Evolutionary conservation across 2,888 invertebrate species (phyloP).

Genomic region (Drosophila neoperkinsi): DNA sequence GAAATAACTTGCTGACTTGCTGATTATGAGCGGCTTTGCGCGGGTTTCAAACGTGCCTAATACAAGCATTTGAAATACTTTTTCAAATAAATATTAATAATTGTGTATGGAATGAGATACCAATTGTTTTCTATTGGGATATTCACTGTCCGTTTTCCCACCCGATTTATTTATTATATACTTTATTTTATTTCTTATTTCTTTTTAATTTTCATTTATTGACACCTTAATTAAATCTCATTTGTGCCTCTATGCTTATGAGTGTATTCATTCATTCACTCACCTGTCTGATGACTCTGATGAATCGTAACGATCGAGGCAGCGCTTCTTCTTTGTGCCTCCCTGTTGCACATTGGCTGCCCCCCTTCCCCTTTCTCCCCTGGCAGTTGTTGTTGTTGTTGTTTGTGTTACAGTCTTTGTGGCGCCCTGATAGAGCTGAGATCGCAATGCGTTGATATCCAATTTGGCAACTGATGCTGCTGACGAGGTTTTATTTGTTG

Average conservation of each 20-base stretch:
- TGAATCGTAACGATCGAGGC: constrained; percentile 96
- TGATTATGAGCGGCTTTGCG: background rate
- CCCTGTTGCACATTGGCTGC: constrained; percentile 84
- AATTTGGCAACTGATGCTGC: constrained; percentile 49
- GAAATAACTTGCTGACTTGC: background rate
- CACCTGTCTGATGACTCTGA: constrained; percentile 97
- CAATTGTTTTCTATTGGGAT: background rate
- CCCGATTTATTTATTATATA: background rate
- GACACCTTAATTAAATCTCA: background rate
- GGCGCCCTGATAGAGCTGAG: constrained; percentile 74
- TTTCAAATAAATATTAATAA: background rate
- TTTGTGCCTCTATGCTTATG: too few species aligned
- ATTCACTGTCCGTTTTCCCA: background rate
- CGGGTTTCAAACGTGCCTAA: background rate
- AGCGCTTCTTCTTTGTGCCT: constrained; percentile 90
- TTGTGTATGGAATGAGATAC: background rate
- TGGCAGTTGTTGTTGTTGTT: constrained; percentile 25
- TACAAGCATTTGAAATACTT: background rate
- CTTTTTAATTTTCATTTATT: background rate
- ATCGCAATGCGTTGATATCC: constrained; percentile 71
- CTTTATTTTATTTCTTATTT: too few species aligned
- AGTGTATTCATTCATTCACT: constrained; percentile 72
- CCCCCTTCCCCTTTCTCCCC: constrained; percentile 86
- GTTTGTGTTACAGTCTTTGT: constrained; percentile 56
- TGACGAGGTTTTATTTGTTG: constrained; percentile 7